Percentiles rank a stretch among this genome's conserved stretches.
These are phyloP conservation scores for Chrysaora quinquecirrha DNA, from an alignment of 30 jellyfish, hydroid and myxozoan genomes.

Conservation along the genomic window DNA sequence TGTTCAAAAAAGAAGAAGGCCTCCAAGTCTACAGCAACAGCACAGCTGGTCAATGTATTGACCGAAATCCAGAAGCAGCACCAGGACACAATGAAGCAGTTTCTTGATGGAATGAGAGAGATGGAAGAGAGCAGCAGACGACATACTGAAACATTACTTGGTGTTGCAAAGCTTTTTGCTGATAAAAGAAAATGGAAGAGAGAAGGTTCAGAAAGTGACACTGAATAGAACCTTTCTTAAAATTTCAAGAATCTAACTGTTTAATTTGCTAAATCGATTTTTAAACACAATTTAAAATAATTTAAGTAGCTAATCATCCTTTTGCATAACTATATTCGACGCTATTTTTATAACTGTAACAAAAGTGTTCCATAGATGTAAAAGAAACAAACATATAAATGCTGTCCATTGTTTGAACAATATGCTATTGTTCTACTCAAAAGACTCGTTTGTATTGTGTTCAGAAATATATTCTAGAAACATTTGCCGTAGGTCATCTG, in stretches of 20 bases:
- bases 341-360: background rate
- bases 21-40: constrained; percentile 19
- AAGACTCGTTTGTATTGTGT: background rate
- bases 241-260: background rate
- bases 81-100: constrained; percentile 25
- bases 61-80: constrained; percentile 24
- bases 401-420: no score
- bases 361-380: background rate
- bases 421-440: background rate
- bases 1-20: constrained; percentile 23
- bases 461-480: constrained; percentile 3
- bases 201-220: constrained; percentile 24
- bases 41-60: constrained; percentile 1
- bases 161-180: constrained; percentile 34
- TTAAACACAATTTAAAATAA: background rate
- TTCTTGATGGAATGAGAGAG: constrained; percentile 31
- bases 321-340: background rate
- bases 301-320: background rate
- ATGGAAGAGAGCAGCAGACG: constrained; percentile 30
- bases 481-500: background rate
- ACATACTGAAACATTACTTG: constrained; percentile 17
- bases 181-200: background rate
- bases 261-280: background rate
- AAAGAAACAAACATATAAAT: background rate
- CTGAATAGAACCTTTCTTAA: background rate